phyloP scores from a whole-genome alignment of 1,140 invertebrate species.

The Mycetomoellerius zeteki region DNA sequence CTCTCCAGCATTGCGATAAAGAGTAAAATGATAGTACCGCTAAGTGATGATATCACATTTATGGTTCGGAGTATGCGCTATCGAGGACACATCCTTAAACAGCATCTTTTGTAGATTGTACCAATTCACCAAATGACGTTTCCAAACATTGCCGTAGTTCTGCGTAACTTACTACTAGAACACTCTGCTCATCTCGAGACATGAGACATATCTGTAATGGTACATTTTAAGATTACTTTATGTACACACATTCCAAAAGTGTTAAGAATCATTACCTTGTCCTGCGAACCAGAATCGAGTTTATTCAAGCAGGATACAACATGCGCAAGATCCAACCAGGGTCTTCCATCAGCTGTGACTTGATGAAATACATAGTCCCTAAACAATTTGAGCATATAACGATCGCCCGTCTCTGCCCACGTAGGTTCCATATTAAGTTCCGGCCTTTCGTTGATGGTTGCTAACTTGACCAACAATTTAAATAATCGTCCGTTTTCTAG shows the following conservation, averaged over 20 bases:
- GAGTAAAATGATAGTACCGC: constrained; percentile 82
- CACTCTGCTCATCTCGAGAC: constrained; percentile 98
- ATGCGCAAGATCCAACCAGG: constrained; percentile 98
- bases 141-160: constrained; percentile 98
- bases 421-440: constrained; percentile 97
- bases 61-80: constrained; percentile 78
- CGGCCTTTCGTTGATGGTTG: constrained; percentile 96
- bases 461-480: constrained; percentile 96
- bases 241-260: neutral
- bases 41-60: constrained; percentile 86
- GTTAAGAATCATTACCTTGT: constrained; percentile 90
- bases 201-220: constrained; percentile 94
- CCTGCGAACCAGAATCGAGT: constrained; percentile 94
- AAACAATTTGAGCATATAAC: constrained; percentile 99
- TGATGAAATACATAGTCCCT: constrained; percentile 99
- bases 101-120: constrained; percentile 88
- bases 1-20: constrained; percentile 68
- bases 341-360: constrained; percentile 95
- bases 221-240: constrained; percentile 24
- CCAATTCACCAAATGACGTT: constrained; percentile 95
- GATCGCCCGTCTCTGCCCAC: constrained; percentile 99
- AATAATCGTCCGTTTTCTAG: constrained; percentile 98
- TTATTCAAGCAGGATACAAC: constrained; percentile 98
- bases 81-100: constrained; percentile 71
- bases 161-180: constrained; percentile 97